These are phyloP conservation scores for Netelia inedita DNA, from an alignment of 2,888 invertebrate genomes.

Conservation along the genomic window DNA sequence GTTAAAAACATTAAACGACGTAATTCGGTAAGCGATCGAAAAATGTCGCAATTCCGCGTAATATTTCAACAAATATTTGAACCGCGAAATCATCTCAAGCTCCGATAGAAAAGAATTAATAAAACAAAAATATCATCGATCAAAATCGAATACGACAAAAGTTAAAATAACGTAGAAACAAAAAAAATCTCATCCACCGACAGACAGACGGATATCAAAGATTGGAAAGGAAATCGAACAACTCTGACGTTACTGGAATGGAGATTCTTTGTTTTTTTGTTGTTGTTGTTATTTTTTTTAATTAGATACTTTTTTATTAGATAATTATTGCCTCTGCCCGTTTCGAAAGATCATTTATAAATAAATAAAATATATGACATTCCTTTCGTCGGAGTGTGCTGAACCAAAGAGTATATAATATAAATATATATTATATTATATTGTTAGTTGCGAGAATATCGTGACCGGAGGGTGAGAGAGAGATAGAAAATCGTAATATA, in stretches of 20 bases:
- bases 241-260: background rate
- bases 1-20: background rate
- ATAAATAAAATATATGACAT: conserved; percentile 18
- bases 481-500: conserved; percentile 27
- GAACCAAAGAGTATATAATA: conserved; percentile 62
- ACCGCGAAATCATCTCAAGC: background rate
- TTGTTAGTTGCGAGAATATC: conserved; percentile 42
- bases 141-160: conserved; percentile 7
- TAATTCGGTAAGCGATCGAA: background rate
- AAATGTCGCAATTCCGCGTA: background rate
- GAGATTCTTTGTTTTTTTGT: too few species aligned
- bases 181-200: background rate
- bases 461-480: conserved; percentile 5
- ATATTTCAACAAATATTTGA: background rate
- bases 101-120: background rate
- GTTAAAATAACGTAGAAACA: background rate
- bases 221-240: conserved; percentile 28
- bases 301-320: conserved; percentile 41
- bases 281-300: too few species aligned
- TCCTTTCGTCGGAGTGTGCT: conserved; percentile 39
- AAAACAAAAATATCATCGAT: conserved; percentile 2
- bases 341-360: conserved; percentile 48
- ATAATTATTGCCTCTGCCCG: conserved; percentile 28
- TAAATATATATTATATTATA: conserved; percentile 41
- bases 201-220: background rate